A percentile compares a stretch with the other conserved stretches of the same genome.
phyloP scores from a whole-genome alignment of 2,797 vertebrate species.

The Podarcis siculus region DNA sequence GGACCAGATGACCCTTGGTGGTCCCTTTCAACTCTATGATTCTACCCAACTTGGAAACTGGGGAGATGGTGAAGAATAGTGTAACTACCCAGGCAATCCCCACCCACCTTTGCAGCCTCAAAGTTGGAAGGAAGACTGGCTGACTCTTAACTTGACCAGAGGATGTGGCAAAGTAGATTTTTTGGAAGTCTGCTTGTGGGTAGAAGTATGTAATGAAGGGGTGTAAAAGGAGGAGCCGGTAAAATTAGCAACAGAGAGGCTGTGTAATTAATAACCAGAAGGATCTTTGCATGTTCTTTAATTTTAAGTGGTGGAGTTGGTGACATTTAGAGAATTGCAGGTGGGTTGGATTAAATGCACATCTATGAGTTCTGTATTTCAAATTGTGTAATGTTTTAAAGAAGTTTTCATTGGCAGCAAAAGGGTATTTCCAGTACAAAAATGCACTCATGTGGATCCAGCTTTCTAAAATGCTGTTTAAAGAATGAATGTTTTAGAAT shows the following conservation, averaged over 20 bases:
- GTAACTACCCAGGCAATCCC: not conserved
- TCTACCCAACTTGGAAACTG: no score
- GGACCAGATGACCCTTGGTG: no score
- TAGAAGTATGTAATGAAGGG: not conserved
- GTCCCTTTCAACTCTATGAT: no score
- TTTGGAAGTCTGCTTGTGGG: not conserved
- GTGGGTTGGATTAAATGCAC: not conserved
- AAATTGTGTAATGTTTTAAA: constrained; percentile 17
- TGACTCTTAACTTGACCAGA: not conserved
- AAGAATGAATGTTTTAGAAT: not conserved
- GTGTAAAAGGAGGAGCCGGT: not conserved
- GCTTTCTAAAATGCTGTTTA: constrained; percentile 16
- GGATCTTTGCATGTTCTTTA: not conserved
- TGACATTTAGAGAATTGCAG: constrained; percentile 16
- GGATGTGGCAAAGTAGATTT: not conserved
- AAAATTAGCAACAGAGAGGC: not conserved
- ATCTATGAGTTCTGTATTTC: constrained; percentile 8
- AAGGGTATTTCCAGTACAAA: constrained; percentile 15
- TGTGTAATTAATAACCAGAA: not conserved
- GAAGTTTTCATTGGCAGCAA: constrained; percentile 1
- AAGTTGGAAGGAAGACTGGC: not conserved
- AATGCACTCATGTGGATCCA: not conserved
- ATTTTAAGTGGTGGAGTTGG: not conserved
- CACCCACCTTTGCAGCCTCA: not conserved
- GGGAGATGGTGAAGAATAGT: no score